Evolutionary conservation across 35 echinoderm and acorn worm genomes (phyloP).

Genomic region (Apostichopus californicus): DNA sequence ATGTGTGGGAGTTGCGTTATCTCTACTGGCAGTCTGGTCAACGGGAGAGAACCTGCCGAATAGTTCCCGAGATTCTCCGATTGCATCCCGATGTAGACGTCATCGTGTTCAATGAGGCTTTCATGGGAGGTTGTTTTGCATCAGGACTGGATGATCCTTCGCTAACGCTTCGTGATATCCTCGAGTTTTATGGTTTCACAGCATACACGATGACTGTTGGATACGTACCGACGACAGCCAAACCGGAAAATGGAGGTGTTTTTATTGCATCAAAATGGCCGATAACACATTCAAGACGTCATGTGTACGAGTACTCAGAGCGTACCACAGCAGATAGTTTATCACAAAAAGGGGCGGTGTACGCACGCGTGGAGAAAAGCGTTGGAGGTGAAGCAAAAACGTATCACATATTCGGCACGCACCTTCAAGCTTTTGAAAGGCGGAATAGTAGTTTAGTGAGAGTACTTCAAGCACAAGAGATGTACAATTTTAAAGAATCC

Average conservation of each 20-base stretch:
- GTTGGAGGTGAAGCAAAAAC: constrained; percentile 20
- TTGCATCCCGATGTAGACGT: constrained; percentile 66
- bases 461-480: constrained; percentile 57
- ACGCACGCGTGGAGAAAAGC: constrained; percentile 60
- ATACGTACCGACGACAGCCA: constrained; percentile 3
- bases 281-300: constrained; percentile 37
- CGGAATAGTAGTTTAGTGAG: constrained; percentile 37
- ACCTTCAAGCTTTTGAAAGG: constrained; percentile 64
- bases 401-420: constrained; percentile 81
- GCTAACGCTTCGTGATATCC: constrained; percentile 58
- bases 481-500: constrained; percentile 52
- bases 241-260: constrained; percentile 49
- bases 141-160: background rate
- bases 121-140: constrained; percentile 83
- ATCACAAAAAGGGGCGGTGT: constrained; percentile 67
- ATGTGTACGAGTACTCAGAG: constrained; percentile 62
- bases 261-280: constrained; percentile 85
- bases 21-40: too few species aligned
- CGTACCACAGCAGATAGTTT: constrained; percentile 65
- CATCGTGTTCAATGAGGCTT: constrained; percentile 78
- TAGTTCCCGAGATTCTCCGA: too few species aligned
- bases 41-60: too few species aligned
- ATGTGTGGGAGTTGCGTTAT: too few species aligned
- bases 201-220: constrained; percentile 72
- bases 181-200: constrained; percentile 70